Evolutionary conservation across 2,888 invertebrate species (phyloP).

Genomic region (Vanessa cardui): DNA sequence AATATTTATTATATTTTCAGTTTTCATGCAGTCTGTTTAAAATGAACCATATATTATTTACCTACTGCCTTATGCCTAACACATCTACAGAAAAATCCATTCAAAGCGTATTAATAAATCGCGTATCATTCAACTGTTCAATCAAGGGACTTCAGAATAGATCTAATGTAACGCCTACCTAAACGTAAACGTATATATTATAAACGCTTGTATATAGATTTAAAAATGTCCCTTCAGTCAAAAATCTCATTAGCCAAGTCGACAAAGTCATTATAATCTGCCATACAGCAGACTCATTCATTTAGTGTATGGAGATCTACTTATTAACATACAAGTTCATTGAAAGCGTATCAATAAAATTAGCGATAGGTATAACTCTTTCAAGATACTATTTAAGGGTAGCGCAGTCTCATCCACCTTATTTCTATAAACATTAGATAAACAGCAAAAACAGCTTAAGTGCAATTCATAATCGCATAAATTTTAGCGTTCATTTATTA

Average conservation of each 20-base stretch:
- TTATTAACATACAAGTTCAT: not conserved
- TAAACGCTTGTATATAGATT: too few species aligned
- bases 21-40: not conserved
- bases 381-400: not conserved
- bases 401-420: slow-evolving; percentile 11
- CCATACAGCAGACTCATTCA: too few species aligned
- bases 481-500: slow-evolving; percentile 23
- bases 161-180: too few species aligned
- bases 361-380: not conserved
- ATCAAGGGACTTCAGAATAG: too few species aligned
- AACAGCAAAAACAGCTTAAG: slow-evolving; percentile 21
- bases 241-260: too few species aligned
- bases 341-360: slow-evolving; percentile 9
- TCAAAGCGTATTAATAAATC: not conserved
- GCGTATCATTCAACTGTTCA: too few species aligned
- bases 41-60: not conserved
- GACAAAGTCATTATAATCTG: too few species aligned
- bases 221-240: too few species aligned
- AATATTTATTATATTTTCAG: not conserved
- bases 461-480: slow-evolving; percentile 33
- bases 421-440: slow-evolving; percentile 3
- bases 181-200: too few species aligned
- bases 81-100: not conserved
- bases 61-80: not conserved
- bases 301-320: too few species aligned